Conservation (phyloP, 2,113 vertebrate genomes). For the Anas platyrhynchos region DNA sequence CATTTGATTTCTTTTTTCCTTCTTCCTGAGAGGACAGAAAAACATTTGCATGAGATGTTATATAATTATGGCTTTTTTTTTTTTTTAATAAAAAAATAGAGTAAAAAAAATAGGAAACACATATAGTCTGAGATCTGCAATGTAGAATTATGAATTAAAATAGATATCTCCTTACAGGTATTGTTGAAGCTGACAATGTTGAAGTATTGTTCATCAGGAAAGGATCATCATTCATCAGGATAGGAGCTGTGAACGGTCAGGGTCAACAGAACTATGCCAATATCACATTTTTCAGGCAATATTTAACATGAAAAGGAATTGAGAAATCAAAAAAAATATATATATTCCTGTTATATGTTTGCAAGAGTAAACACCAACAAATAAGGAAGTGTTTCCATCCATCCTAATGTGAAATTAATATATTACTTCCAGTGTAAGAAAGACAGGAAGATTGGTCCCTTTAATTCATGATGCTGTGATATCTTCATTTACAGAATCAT, state of each 20-base stretch:
- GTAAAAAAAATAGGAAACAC: background rate
- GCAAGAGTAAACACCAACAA: background rate
- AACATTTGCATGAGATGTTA: background rate
- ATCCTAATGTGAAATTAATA: background rate
- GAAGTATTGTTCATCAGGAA: background rate
- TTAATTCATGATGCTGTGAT: background rate
- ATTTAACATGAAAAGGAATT: background rate
- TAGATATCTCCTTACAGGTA: background rate
- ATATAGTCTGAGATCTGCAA: background rate
- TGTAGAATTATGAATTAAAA: background rate
- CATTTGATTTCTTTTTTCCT: background rate
- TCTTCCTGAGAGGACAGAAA: background rate
- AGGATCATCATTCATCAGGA: background rate
- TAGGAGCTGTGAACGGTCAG: background rate
- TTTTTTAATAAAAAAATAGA: background rate
- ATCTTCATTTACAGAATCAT: background rate
- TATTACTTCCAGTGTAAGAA: background rate
- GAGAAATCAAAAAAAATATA: background rate
- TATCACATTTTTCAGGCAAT: background rate
- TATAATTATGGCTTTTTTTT: background rate
- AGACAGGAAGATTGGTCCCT: background rate
- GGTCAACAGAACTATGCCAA: background rate
- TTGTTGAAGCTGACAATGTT: background rate
- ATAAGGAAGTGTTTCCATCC: background rate
- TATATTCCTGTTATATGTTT: background rate